A percentile compares a stretch with the other conserved stretches of the same genome.
These are phyloP conservation scores for Capreolus pygargus DNA, from an alignment of 2,113 vertebrate genomes.

Conservation along the genomic window DNA sequence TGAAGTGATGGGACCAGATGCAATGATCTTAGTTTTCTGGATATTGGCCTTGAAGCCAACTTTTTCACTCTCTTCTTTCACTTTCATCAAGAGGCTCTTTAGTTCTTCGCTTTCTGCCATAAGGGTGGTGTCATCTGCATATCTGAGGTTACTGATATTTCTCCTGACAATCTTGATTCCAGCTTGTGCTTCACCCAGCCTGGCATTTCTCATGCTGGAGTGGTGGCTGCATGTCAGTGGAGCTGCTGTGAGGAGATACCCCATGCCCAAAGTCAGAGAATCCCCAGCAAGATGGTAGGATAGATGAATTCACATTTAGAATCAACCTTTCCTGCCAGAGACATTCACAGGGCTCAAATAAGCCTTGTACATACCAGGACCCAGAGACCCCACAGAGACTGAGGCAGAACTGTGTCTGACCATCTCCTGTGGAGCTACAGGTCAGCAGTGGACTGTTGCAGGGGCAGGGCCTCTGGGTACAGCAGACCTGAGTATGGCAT, in stretches of 20 bases:
- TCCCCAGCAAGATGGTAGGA: neutral
- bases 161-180: neutral
- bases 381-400: neutral
- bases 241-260: neutral
- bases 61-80: neutral
- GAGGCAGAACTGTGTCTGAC: neutral
- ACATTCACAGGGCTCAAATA: neutral
- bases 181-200: neutral
- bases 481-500: neutral
- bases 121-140: neutral
- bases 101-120: neutral
- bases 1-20: neutral
- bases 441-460: neutral
- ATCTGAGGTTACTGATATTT: neutral
- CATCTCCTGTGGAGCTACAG: neutral
- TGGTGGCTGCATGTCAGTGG: fast-evolving
- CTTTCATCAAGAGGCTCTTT: neutral
- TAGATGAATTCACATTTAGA: neutral
- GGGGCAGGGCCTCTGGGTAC: neutral
- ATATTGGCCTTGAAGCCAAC: neutral
- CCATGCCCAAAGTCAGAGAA: neutral
- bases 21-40: neutral
- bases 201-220: neutral
- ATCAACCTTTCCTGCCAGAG: neutral
- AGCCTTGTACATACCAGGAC: neutral